Conservation (phyloP, 1,140 invertebrate genomes). For the Calycopis cecrops region DNA sequence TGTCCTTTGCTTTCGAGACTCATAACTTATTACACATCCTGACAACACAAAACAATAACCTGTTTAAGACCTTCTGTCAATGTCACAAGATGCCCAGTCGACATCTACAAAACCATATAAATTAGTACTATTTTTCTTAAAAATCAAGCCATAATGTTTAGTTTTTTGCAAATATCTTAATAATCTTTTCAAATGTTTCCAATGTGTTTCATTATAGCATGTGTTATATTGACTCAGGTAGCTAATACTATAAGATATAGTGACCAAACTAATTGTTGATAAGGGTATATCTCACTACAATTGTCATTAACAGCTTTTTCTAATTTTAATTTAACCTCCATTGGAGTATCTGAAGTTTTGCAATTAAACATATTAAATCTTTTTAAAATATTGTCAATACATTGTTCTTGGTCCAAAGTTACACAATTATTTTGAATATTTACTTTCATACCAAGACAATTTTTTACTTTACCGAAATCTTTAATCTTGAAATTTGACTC, state of each 20-base stretch:
- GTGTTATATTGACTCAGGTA: conserved; percentile 26
- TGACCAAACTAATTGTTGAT: conserved; percentile 10
- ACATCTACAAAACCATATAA: conserved; percentile 20
- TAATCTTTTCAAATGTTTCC: conserved; percentile 16
- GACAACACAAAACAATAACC: conserved; percentile 11
- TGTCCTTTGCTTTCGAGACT: too few relatives aligned
- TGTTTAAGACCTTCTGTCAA: conserved; percentile 10
- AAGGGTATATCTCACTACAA: not conserved
- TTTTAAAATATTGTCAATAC: conserved; percentile 9
- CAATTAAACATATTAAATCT: too few relatives aligned
- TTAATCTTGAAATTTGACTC: conserved; percentile 16
- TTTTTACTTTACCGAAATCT: too few relatives aligned
- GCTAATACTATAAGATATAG: conserved; percentile 16
- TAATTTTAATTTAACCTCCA: conserved; percentile 24
- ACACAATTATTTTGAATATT: conserved; percentile 12
- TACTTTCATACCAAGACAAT: conserved; percentile 26
- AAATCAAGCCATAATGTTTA: conserved; percentile 17
- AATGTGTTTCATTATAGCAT: conserved; percentile 17
- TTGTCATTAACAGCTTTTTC: conserved; percentile 16
- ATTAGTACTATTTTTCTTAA: not conserved
- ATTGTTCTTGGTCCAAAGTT: conserved; percentile 10
- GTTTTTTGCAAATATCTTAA: conserved; percentile 22
- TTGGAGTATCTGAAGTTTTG: too few relatives aligned
- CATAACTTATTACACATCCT: not conserved
- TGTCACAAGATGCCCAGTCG: conserved; percentile 15